These are phyloP conservation scores for Carcharodon carcharias DNA, from an alignment of 2,797 vertebrate species.

Conservation along the genomic window DNA sequence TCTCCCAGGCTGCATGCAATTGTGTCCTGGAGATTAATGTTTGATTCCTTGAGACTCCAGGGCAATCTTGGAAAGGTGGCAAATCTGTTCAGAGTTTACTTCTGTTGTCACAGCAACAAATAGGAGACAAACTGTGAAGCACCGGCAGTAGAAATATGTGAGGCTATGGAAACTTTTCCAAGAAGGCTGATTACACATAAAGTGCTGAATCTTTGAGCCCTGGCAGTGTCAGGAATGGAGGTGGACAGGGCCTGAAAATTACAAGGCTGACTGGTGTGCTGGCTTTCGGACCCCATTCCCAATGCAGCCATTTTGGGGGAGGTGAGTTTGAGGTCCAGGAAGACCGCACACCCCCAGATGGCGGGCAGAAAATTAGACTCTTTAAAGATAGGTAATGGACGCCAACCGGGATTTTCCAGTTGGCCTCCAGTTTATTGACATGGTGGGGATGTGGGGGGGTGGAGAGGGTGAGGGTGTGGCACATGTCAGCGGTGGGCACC, in stretches of 20 bases:
- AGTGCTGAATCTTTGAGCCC: neutral
- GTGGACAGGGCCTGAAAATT: neutral
- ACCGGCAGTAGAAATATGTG: neutral
- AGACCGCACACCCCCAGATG: neutral
- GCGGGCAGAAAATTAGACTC: too few species aligned
- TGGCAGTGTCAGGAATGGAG: neutral
- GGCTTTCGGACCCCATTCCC: neutral
- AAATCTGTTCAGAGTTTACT: neutral
- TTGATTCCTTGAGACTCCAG: neutral
- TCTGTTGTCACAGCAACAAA: neutral
- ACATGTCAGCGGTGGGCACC: too few species aligned
- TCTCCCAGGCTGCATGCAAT: neutral
- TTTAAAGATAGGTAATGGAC: too few species aligned
- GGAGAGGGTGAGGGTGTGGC: too few species aligned
- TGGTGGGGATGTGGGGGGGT: neutral
- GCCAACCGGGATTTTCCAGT: neutral
- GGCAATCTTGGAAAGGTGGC: neutral
- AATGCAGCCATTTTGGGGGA: neutral
- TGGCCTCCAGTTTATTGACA: neutral
- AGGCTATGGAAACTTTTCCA: neutral
- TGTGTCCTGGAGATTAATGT: neutral
- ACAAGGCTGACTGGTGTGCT: neutral
- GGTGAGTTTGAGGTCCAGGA: neutral
- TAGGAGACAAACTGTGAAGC: neutral
- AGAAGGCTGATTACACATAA: neutral